Percentiles rank a stretch among this genome's conserved stretches.
phyloP scores from a whole-genome alignment of 2,888 invertebrate species.

The Acanthopleura granulata region DNA sequence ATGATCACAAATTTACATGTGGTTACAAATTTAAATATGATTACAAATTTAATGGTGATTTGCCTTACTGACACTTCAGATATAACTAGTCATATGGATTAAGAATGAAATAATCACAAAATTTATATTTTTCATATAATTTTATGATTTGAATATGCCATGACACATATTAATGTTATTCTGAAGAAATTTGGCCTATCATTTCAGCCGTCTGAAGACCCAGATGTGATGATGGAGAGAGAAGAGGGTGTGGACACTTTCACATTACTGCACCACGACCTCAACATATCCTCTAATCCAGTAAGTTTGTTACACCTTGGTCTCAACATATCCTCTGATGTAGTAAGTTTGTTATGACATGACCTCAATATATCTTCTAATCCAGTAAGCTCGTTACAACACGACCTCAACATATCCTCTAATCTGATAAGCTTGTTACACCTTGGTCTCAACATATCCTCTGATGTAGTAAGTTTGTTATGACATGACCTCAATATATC shows the following conservation, averaged over 20 bases:
- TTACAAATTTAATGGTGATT: too few species aligned
- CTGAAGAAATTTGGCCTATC: background rate
- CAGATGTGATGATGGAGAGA: conserved; percentile 77
- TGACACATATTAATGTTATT: too few species aligned
- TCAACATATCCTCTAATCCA: conserved; percentile 98
- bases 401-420: conserved; percentile 97
- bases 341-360: conserved; percentile 72
- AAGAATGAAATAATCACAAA: too few species aligned
- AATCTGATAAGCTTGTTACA: conserved; percentile 78
- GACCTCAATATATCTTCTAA: conserved; percentile 65
- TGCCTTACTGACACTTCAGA: too few species aligned
- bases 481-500: too few species aligned
- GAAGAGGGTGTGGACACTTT: conserved; percentile 96
- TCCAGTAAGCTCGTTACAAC: conserved; percentile 97
- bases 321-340: conserved; percentile 97
- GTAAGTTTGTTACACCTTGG: conserved; percentile 86
- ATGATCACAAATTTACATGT: too few species aligned
- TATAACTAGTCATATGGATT: too few species aligned
- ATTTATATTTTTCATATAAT: too few species aligned
- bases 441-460: too few species aligned
- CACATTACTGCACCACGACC: conserved; percentile 97
- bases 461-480: too few species aligned
- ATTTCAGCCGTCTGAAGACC: conserved; percentile 66
- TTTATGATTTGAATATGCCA: too few species aligned
- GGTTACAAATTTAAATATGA: too few species aligned